These are phyloP conservation scores for Bombus haemorrhoidalis DNA, from an alignment of 1,140 invertebrate species.

Conservation along the genomic window DNA sequence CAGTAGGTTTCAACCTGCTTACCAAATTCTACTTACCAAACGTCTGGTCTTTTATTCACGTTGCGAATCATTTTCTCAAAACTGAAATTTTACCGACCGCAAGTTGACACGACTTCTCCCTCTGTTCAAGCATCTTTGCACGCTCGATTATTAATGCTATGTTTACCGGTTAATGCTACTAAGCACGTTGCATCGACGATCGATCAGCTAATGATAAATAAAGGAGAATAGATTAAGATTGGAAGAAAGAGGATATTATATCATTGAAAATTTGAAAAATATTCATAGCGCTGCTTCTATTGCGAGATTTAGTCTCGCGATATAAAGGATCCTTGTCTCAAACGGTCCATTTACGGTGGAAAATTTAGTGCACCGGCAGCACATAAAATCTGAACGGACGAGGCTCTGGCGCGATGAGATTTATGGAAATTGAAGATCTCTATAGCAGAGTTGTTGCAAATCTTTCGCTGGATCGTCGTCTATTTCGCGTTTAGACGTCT, in stretches of 20 bases:
- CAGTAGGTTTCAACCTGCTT: too few species aligned
- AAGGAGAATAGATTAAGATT: neutral
- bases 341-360: conserved; percentile 53
- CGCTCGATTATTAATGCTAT: too few species aligned
- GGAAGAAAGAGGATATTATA: neutral
- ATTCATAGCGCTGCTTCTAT: neutral
- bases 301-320: neutral
- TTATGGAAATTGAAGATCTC: conserved; percentile 53
- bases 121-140: too few species aligned
- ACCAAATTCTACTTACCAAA: too few species aligned
- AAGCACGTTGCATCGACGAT: neutral
- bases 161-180: too few species aligned
- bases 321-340: conserved; percentile 18
- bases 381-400: conserved; percentile 24
- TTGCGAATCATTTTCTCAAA: too few species aligned
- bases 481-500: conserved; percentile 15
- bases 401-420: conserved; percentile 20
- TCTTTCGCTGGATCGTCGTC: conserved; percentile 34
- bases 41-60: too few species aligned
- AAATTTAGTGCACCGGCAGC: conserved; percentile 49
- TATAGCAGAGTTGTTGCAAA: conserved; percentile 34
- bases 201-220: neutral
- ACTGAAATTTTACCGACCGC: too few species aligned
- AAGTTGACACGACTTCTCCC: too few species aligned
- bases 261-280: neutral